Evolutionary conservation across 2,113 vertebrate species (phyloP), one percentile per base, ranked within the genome.

Genomic region (Capreolus pygargus): DNA sequence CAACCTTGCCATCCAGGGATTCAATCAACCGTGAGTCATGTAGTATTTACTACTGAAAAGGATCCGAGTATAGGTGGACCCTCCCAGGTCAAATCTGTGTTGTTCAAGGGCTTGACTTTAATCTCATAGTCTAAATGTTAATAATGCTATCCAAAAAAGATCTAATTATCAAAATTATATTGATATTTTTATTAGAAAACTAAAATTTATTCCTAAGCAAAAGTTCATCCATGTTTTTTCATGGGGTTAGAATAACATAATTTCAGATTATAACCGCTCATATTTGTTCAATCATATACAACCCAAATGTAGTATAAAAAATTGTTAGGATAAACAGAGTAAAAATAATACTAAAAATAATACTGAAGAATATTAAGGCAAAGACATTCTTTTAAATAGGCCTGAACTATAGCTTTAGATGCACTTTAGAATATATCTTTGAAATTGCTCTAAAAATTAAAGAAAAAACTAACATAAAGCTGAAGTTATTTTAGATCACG

Each of bases 381-480:
- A 88, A 94, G 28, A 67, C 21, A 67, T 52, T 61, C 61, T 25
- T 9, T 74, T 76, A 82, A 86, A 43, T 19, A 58, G 33, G 11
- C 3, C 7, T 61, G 21, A 21, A 12, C 64, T 90, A n/a, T 12
- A 81, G 12, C 21, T 54, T 83, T 54, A 83, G 12, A 9, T 14
- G 21, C 50, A 55, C 81, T n/a, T 36, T 78, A 43, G 16, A 61
- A 45, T 86, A 58, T 94, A 60, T 76, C 54, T n/a, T 95, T n/a
- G 16, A 87, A 93, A 47, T 60, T 96, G 7, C 27, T 91, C 74
- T n/a, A 89, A 83, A 86, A 96, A 12, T 82, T 27, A 52, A 96
- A 82, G 10, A 74, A 28, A 86, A 89, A 84, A 9, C 21, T 45
- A 92, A 50, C 17, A 50, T 52, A 61, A 94, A 85, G 10, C 17